Evolutionary conservation across 2,797 vertebrate species (phyloP).

Genomic region (Ciconia nigra): DNA sequence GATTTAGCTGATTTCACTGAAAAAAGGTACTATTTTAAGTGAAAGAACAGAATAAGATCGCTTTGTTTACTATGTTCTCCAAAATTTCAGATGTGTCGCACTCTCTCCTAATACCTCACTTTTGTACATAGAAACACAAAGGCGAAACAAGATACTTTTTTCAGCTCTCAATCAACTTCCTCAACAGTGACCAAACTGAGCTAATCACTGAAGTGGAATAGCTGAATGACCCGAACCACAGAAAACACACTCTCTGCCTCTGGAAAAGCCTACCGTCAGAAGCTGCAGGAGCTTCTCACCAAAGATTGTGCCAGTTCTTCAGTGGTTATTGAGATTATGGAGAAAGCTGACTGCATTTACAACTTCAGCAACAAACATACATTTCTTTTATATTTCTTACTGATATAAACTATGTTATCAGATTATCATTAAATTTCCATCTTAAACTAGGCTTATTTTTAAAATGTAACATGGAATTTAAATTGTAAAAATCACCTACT

Average conservation of each 20-base stretch:
- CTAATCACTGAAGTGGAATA: neutral
- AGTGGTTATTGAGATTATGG: neutral
- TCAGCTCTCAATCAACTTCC: neutral
- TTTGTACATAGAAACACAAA: neutral
- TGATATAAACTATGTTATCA: neutral
- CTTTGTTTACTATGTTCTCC: neutral
- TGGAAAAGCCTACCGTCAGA: neutral
- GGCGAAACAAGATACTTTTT: neutral
- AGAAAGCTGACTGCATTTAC: neutral
- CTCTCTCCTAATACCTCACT: neutral
- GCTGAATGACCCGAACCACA: neutral
- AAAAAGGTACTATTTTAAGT: neutral
- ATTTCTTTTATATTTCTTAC: neutral
- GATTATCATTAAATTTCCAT: neutral
- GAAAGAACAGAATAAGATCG: neutral
- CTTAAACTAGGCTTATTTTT: neutral
- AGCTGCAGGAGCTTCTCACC: neutral
- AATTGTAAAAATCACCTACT: neutral
- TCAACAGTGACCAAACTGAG: neutral
- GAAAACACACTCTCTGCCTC: neutral
- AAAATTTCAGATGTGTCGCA: neutral
- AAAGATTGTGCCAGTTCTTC: neutral
- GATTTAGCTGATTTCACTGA: neutral
- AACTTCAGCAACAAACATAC: neutral
- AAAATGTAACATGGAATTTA: neutral